Conservation (phyloP, 2,113 vertebrate species). For the Otus sunia region DNA sequence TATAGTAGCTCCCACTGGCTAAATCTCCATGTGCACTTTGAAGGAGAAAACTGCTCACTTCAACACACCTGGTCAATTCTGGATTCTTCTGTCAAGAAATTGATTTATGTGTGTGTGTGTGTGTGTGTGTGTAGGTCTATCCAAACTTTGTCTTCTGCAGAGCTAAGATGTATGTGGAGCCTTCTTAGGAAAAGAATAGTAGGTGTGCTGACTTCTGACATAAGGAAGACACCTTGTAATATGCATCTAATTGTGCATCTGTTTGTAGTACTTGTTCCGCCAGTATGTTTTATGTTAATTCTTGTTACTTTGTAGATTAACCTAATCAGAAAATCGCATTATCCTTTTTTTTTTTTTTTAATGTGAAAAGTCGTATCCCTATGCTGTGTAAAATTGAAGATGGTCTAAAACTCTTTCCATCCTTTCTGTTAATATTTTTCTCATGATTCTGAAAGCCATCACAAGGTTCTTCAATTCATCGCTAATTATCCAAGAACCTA, state of each 20-base stretch:
- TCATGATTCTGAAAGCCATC: background rate
- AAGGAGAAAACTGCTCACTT: background rate
- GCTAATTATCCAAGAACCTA: background rate
- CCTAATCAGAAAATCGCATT: background rate
- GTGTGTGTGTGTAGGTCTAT: background rate
- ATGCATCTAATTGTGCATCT: background rate
- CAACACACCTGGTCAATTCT: background rate
- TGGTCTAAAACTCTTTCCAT: background rate
- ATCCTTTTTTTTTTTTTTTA: background rate
- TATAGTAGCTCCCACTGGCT: background rate
- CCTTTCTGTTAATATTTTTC: background rate
- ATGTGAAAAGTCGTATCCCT: background rate
- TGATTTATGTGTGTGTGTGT: background rate
- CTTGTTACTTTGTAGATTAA: background rate
- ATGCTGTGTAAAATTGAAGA: background rate
- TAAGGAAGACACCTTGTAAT: background rate
- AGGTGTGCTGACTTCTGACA: background rate
- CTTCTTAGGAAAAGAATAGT: background rate
- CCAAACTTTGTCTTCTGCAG: background rate
- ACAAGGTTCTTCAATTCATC: background rate
- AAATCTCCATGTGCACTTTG: background rate
- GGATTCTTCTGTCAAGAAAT: background rate
- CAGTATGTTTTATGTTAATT: background rate
- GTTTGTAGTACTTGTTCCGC: background rate
- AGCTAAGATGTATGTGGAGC: background rate